Base-by-base conservation (phyloP, 2,113 vertebrate species). In the Tetrao urogallus region DNA sequence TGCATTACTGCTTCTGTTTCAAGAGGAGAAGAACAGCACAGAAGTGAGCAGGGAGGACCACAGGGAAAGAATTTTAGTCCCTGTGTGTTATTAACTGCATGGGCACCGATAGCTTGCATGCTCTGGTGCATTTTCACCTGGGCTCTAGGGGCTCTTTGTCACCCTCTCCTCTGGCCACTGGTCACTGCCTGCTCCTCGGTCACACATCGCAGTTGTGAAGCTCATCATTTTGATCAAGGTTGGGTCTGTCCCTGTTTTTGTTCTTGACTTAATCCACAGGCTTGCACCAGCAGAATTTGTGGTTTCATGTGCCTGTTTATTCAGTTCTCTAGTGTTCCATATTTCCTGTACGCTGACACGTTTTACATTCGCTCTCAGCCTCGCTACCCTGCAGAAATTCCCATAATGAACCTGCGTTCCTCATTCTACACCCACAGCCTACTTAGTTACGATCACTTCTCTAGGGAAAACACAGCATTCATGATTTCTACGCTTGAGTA, bases 361-460 rank as follows among this genome's bases (percentile, higher is more conserved):
- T 32, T 18, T 56, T 70, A 25, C 52, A 43, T 43, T 73, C 57
- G 43, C 63, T 73, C 74, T 79, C 78, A 93, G 81, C n/a, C 71
- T 84, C 65, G 71, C 69, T 72, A 75, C 79, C 47, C 77, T 87
- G 76, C 60, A 96, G 92, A 84, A 94, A 92, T 91, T 90, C 81
- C 76, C 58, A 56, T 63, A 64, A 95, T 74, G 63, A 94, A 76
- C 85, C 78, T 71, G 58, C 0, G 0, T 82, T 95, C 56, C 54
- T 86, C 69, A 52, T 88, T 82, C 50, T 91, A 92, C 81, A 63
- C 94, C 92, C 75, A 96, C 96, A 79, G 13, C 32, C 43, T 67
- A 95, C 57, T 52, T 92, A 75, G 82, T 73, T 82, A 75, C 48
- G 89, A 91, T 88, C 83, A 93, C 72, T 61, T 94, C 90, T 88